Evolutionary conservation across 2,797 vertebrate genomes (phyloP).

Genomic region (Artibeus lituratus): DNA sequence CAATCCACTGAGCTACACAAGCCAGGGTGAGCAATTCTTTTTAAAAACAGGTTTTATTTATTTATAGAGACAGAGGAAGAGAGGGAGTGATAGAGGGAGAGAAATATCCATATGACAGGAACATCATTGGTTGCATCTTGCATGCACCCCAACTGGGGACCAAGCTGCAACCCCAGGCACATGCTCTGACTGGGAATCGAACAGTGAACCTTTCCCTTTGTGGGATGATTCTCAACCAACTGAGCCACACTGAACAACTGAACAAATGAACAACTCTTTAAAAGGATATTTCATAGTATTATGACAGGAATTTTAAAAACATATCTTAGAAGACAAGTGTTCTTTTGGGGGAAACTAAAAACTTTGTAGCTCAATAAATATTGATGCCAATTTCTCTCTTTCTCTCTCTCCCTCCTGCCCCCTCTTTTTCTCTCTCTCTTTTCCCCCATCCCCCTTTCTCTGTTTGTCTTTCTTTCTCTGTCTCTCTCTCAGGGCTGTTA

Average conservation of each 20-base stretch:
- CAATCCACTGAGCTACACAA: too few relatives aligned
- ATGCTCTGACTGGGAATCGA: not conserved
- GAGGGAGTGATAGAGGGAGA: too few relatives aligned
- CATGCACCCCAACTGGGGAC: too few relatives aligned
- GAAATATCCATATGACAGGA: too few relatives aligned
- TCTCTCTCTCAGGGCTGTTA: not conserved
- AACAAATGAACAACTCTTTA: not conserved
- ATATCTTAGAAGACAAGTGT: not conserved
- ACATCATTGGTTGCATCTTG: too few relatives aligned
- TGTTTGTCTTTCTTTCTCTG: not conserved
- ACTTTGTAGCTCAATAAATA: constrained; percentile 28
- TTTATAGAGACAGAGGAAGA: too few relatives aligned
- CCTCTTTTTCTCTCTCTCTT: too few relatives aligned
- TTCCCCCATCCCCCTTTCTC: too few relatives aligned
- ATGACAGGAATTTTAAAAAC: constrained; percentile 25
- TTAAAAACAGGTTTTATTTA: too few relatives aligned
- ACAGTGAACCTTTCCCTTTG: not conserved
- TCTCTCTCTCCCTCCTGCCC: not conserved
- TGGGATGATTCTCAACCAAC: not conserved
- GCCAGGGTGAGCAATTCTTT: constrained; percentile 2
- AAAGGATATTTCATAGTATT: not conserved
- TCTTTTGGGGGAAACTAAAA: not conserved
- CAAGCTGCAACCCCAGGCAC: not conserved
- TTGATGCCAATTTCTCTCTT: not conserved
- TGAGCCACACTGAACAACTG: too few relatives aligned